A percentile compares a stretch with the other conserved stretches of the same genome.
Conservation (phyloP, 2,797 vertebrate species). For the Lagocephalus sceleratus region DNA sequence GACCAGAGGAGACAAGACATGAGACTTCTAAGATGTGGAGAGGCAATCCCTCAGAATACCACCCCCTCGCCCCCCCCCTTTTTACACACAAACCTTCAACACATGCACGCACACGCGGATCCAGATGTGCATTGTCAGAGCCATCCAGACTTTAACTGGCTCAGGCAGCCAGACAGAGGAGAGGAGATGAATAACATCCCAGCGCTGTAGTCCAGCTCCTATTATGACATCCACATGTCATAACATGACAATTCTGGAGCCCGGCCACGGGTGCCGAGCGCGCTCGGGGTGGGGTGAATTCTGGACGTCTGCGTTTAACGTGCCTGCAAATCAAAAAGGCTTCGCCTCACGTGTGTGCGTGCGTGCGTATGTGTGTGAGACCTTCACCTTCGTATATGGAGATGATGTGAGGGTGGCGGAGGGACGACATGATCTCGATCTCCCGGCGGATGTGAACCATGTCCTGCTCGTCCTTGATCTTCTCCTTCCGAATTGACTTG, state of each 20-base stretch:
- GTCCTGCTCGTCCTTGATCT: constrained; percentile 94
- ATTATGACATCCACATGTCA: constrained; percentile 69
- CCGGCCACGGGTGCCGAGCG: constrained; percentile 34
- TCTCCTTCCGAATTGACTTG: constrained; percentile 95
- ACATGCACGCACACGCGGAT: constrained; percentile 30
- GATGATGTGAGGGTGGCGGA: constrained; percentile 95
- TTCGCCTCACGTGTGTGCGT: not conserved
- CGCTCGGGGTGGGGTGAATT: constrained; percentile 18
- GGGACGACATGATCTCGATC: constrained; percentile 98
- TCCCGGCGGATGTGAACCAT: constrained; percentile 94
- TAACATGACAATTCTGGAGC: constrained; percentile 58
- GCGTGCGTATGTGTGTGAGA: constrained; percentile 44
- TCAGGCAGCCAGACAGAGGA: constrained; percentile 44
- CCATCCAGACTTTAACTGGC: constrained; percentile 48
- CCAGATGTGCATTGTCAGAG: constrained; percentile 41
- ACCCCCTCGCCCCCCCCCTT: constrained; percentile 36
- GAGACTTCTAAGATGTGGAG: constrained; percentile 75
- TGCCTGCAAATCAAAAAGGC: constrained; percentile 15
- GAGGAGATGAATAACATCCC: constrained; percentile 71
- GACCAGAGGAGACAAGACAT: constrained; percentile 67
- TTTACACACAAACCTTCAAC: constrained; percentile 40
- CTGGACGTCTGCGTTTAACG: constrained; percentile 28
- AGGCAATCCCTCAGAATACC: constrained; percentile 68
- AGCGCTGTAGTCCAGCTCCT: constrained; percentile 53
- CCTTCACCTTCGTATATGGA: constrained; percentile 96